A percentile compares a stretch with the other conserved stretches of the same genome.
Conservation (phyloP, 2,888 invertebrate genomes). For the Bellardia bayeri region DNA sequence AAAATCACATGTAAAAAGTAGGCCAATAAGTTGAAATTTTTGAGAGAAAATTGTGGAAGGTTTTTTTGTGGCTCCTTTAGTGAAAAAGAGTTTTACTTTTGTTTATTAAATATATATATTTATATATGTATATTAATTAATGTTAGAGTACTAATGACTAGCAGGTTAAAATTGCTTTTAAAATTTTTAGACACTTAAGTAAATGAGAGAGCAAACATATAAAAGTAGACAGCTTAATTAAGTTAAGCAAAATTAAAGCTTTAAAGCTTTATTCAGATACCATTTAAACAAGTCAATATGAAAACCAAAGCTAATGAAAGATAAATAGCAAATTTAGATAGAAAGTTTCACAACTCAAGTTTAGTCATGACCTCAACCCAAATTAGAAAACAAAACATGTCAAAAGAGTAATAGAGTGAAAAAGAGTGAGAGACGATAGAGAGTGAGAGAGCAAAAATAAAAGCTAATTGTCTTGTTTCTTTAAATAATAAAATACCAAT, state of each 20-base stretch:
- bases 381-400: conserved; percentile 40
- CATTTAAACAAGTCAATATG: not conserved
- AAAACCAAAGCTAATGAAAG: not conserved
- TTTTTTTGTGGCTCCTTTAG: too few relatives aligned
- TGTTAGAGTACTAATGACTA: too few relatives aligned
- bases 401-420: conserved; percentile 22
- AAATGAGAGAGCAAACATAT: too few relatives aligned
- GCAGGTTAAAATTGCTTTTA: too few relatives aligned
- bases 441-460: conserved; percentile 22
- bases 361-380: conserved; percentile 66
- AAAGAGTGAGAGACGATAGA: conserved; percentile 17
- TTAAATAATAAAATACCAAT: conserved; percentile 71
- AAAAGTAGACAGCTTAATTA: not conserved
- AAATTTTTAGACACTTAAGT: too few relatives aligned
- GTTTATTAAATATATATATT: too few relatives aligned
- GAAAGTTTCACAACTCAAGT: conserved; percentile 10
- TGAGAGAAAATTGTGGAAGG: too few relatives aligned
- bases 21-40: too few relatives aligned
- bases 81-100: too few relatives aligned
- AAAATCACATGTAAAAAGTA: too few relatives aligned
- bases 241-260: conserved; percentile 5
- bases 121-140: too few relatives aligned
- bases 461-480: conserved; percentile 58
- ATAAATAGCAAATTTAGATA: conserved; percentile 12
- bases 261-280: conserved; percentile 1